These are phyloP conservation scores for Tympanuchus pallidicinctus DNA, from an alignment of 2,113 vertebrate genomes.

Conservation along the genomic window DNA sequence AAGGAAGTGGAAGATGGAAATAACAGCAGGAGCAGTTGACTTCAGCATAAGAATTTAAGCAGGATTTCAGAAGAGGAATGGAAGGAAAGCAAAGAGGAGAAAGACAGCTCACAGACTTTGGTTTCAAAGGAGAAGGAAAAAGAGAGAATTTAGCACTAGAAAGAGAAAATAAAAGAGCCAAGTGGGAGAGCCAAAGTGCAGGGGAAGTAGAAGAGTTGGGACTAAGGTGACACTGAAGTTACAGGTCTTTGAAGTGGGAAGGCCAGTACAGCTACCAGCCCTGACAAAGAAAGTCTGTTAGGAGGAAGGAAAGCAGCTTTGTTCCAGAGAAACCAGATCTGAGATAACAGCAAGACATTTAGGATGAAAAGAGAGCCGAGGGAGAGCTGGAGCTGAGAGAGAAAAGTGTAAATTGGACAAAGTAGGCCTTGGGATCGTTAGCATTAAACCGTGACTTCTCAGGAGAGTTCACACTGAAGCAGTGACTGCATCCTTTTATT, in stretches of 20 bases:
- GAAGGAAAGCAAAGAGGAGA: background rate
- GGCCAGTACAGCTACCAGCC: background rate
- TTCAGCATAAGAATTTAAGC: background rate
- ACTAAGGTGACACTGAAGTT: background rate
- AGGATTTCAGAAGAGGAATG: background rate
- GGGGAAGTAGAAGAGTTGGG: background rate
- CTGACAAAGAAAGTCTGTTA: background rate
- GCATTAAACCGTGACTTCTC: background rate
- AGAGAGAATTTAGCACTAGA: background rate
- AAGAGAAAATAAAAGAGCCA: background rate
- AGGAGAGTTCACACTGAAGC: background rate
- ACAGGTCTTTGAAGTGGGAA: background rate
- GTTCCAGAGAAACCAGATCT: background rate
- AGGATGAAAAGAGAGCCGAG: background rate
- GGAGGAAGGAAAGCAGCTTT: background rate
- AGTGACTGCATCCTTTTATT: background rate
- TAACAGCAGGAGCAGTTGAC: background rate
- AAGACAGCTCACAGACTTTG: background rate
- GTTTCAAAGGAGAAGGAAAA: background rate
- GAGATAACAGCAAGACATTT: background rate
- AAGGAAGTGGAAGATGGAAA: background rate
- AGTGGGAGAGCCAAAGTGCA: background rate
- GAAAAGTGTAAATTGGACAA: background rate
- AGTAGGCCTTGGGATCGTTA: background rate
- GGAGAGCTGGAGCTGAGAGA: background rate